These are phyloP conservation scores for Listronotus oregonensis DNA, from an alignment of 1,140 invertebrate genomes.

Conservation along the genomic window DNA sequence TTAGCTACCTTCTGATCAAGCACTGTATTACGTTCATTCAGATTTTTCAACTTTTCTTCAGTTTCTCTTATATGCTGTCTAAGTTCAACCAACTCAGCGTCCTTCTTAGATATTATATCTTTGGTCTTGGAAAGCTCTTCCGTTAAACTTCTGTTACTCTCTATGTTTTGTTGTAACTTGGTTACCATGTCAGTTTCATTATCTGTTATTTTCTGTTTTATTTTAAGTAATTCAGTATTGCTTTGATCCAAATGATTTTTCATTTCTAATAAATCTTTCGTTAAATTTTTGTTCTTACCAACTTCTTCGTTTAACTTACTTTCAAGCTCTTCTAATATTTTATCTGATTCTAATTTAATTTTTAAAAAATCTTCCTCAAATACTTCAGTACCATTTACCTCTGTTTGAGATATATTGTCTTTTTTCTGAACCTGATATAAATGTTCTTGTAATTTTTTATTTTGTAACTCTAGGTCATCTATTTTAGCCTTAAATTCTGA, in stretches of 20 bases:
- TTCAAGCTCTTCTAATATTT: constrained; percentile 7
- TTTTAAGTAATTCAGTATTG: neutral
- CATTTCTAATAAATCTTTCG: constrained; percentile 1
- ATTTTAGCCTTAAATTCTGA: neutral
- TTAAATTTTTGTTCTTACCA: neutral
- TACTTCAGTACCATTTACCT: neutral
- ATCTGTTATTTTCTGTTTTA: neutral
- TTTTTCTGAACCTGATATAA: neutral
- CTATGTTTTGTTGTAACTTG: neutral
- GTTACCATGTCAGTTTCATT: neutral
- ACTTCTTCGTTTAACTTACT: constrained; percentile 2
- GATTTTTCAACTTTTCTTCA: neutral
- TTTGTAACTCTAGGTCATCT: neutral
- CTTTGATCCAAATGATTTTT: constrained; percentile 1
- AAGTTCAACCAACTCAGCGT: neutral
- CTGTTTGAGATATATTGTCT: neutral
- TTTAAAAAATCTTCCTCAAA: neutral
- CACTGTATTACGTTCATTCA: neutral
- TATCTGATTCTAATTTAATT: neutral
- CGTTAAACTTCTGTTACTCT: neutral
- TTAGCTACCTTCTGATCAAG: no score
- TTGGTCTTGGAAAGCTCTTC: neutral
- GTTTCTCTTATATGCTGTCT: neutral
- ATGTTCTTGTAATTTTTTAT: neutral
- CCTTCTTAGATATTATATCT: neutral